phyloP scores from a whole-genome alignment of 2,797 vertebrate genomes.

The Peromyscus attwateri region DNA sequence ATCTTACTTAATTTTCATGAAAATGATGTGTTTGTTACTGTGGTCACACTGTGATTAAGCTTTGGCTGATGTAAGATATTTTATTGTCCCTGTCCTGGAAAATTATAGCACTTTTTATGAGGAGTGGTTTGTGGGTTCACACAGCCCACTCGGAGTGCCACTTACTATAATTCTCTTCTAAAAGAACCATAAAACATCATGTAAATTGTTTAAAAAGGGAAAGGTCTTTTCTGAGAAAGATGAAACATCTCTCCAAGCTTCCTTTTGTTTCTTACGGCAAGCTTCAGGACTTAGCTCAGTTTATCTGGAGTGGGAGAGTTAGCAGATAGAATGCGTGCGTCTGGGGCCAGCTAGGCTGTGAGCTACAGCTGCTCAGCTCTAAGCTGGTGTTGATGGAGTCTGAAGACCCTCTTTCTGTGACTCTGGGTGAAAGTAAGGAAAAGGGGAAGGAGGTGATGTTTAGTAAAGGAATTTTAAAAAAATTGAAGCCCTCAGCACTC shows the following conservation, averaged over 20 bases:
- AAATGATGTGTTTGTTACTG: slow-evolving; percentile 69
- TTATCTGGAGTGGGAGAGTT: slow-evolving; percentile 35
- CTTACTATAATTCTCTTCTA: slow-evolving; percentile 79
- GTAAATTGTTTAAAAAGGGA: slow-evolving; percentile 79
- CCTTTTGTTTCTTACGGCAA: slow-evolving; percentile 56
- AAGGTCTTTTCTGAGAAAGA: slow-evolving; percentile 72
- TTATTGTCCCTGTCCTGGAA: slow-evolving; percentile 85
- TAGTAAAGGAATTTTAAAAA: background rate
- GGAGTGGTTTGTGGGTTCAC: slow-evolving; percentile 82
- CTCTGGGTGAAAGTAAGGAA: slow-evolving; percentile 58
- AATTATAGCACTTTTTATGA: slow-evolving; percentile 81
- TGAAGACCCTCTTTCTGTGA: slow-evolving; percentile 28
- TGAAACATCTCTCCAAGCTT: slow-evolving; percentile 67
- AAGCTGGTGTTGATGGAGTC: background rate
- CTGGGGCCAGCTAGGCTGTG: background rate
- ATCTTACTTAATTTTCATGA: slow-evolving; percentile 65
- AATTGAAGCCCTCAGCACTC: background rate
- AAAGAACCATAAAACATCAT: slow-evolving; percentile 78
- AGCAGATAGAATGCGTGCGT: background rate
- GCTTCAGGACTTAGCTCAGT: slow-evolving; percentile 52
- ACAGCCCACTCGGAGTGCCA: slow-evolving; percentile 76
- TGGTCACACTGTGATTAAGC: slow-evolving; percentile 70
- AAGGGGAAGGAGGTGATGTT: background rate
- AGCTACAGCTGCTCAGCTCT: background rate
- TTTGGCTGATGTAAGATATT: slow-evolving; percentile 80